Evolutionary conservation across 2,888 invertebrate genomes (phyloP).

Genomic region (Stenichneumon culpator): DNA sequence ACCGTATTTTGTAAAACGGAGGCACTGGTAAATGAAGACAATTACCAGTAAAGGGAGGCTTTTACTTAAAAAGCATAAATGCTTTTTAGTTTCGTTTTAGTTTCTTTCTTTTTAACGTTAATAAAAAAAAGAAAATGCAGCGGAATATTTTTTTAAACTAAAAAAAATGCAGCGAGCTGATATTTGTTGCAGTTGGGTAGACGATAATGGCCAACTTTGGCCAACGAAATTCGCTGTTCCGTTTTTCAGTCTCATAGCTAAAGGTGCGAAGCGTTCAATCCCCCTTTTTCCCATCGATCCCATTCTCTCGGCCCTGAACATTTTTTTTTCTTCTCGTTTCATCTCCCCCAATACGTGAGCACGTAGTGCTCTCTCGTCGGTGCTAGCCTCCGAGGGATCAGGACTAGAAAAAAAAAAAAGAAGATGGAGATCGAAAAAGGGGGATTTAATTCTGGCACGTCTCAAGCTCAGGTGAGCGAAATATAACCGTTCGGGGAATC

Average conservation of each 20-base stretch:
- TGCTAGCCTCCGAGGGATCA: constrained; percentile 62
- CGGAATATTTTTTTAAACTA: too few species aligned
- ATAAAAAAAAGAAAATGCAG: too few species aligned
- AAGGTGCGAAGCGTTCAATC: constrained; percentile 36
- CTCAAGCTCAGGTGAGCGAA: constrained; percentile 63
- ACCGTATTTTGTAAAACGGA: neutral
- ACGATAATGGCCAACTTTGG: neutral
- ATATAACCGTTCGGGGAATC: constrained; percentile 56
- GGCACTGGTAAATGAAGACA: too few species aligned
- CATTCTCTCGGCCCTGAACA: constrained; percentile 49
- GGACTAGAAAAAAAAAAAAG: constrained; percentile 40
- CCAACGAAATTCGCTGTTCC: neutral
- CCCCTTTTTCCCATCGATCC: constrained; percentile 57
- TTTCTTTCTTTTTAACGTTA: too few species aligned
- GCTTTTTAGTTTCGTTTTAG: too few species aligned
- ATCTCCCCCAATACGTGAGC: constrained; percentile 35
- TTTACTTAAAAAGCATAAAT: neutral
- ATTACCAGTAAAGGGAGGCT: neutral
- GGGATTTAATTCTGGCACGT: constrained; percentile 61
- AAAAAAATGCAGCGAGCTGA: neutral
- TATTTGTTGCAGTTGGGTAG: neutral
- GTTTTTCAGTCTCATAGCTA: constrained; percentile 11
- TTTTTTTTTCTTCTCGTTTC: constrained; percentile 20
- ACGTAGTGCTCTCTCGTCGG: constrained; percentile 60
- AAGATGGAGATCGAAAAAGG: constrained; percentile 33